Evolutionary conservation across 2,888 invertebrate genomes (phyloP).

Genomic region (Onchidella celtica): DNA sequence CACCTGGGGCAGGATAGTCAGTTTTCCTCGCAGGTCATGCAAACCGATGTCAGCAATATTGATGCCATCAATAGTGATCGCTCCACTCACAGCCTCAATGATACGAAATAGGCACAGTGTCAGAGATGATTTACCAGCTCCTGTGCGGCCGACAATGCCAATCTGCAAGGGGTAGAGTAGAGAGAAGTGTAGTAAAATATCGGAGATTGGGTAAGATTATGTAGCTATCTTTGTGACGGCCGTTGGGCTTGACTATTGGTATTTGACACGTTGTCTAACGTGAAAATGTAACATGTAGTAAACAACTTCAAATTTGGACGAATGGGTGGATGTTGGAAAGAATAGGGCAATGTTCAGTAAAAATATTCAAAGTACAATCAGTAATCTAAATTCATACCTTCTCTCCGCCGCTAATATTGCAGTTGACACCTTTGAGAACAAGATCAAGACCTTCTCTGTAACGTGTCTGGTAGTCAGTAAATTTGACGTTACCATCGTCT

Average conservation of each 20-base stretch:
- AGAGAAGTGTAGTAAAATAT: no score
- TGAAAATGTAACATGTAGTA: no score
- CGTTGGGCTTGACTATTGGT: no score
- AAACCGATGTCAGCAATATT: constrained; percentile 45
- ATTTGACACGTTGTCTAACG: no score
- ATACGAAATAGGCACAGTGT: constrained; percentile 41
- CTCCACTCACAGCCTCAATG: constrained; percentile 39
- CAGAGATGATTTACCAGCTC: constrained; percentile 45
- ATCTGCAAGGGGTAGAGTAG: no score
- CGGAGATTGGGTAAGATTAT: neutral
- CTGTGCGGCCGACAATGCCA: constrained; percentile 43
- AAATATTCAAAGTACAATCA: no score
- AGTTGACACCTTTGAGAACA: constrained; percentile 74
- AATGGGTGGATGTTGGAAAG: no score
- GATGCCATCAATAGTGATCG: constrained; percentile 32
- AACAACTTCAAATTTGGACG: no score
- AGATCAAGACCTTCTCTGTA: constrained; percentile 76
- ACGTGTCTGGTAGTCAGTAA: constrained; percentile 71
- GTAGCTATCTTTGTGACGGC: no score
- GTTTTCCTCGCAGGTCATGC: constrained; percentile 37
- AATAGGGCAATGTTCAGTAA: no score
- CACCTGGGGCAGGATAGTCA: constrained; percentile 47
- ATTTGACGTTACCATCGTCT: constrained; percentile 68
- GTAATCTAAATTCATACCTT: constrained; percentile 71
- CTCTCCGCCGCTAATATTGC: constrained; percentile 71